Evolutionary conservation across 2,797 vertebrate genomes (phyloP).

Genomic region (Onychomys arenicola): DNA sequence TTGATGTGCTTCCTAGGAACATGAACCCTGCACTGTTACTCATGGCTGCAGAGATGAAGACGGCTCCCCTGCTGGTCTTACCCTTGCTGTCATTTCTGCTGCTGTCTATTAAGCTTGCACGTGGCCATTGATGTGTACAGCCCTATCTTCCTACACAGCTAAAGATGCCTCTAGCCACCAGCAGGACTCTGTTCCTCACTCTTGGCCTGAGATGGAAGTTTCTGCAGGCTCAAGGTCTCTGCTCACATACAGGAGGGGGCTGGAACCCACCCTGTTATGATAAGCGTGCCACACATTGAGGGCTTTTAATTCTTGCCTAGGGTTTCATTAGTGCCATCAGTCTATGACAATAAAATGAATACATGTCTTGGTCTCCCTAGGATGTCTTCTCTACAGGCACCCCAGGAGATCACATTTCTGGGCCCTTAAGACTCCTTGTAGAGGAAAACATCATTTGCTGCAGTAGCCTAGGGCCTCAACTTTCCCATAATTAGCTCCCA

Average conservation of each 20-base stretch:
- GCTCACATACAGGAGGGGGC: background rate
- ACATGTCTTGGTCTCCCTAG: constrained; percentile 4
- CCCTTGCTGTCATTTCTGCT: background rate
- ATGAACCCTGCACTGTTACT: background rate
- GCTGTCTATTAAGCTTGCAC: background rate
- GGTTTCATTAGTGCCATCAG: constrained; percentile 45
- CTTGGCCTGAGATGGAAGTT: background rate
- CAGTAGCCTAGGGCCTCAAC: background rate
- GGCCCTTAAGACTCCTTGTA: background rate
- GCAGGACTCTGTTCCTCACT: background rate
- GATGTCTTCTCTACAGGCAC: background rate
- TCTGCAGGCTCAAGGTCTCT: background rate
- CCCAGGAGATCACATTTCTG: background rate
- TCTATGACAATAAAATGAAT: constrained; percentile 59
- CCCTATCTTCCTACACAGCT: background rate
- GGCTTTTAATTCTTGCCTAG: constrained; percentile 47
- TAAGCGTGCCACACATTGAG: background rate
- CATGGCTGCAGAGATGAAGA: background rate
- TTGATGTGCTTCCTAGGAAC: background rate
- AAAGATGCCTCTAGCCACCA: background rate
- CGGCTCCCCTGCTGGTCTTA: background rate
- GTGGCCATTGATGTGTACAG: background rate
- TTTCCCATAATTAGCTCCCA: background rate
- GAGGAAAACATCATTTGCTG: background rate
- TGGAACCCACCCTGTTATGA: background rate